Evolutionary conservation across 37 sponge, comb jelly and placozoan genomes (phyloP).

Genomic region (Trichoplax adhaerens): DNA sequence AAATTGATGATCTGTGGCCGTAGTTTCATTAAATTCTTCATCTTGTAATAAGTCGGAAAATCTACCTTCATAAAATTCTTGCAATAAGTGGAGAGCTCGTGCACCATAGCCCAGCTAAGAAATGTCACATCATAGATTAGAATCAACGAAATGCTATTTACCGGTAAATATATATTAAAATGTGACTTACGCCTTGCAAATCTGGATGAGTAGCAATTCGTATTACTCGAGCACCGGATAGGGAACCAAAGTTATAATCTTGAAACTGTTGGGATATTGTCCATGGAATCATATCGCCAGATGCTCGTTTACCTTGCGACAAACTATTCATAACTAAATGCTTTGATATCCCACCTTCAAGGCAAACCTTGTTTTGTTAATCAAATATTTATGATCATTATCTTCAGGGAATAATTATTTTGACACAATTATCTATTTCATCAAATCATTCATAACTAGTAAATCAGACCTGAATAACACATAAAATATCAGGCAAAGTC

Average conservation of each 20-base stretch:
- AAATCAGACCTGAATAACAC: constrained; percentile 64
- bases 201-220: constrained; percentile 95
- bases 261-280: constrained; percentile 89
- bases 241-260: constrained; percentile 60
- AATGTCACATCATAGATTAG: neutral
- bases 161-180: neutral
- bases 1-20: neutral
- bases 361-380: constrained; percentile 41
- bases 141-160: too few species aligned
- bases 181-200: constrained; percentile 28
- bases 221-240: constrained; percentile 83
- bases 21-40: neutral
- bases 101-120: constrained; percentile 88
- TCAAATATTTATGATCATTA: constrained; percentile 5
- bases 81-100: constrained; percentile 51
- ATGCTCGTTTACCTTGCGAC: constrained; percentile 53
- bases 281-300: constrained; percentile 98
- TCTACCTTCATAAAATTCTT: constrained; percentile 54
- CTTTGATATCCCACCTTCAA: constrained; percentile 73
- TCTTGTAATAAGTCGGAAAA: constrained; percentile 16
- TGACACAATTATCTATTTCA: neutral
- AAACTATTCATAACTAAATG: constrained; percentile 41
- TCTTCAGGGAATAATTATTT: neutral
- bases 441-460: neutral
- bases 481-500: constrained; percentile 74